Evolutionary conservation across 2,888 invertebrate species (phyloP), one percentile per base, ranked within the genome.

Genomic region (Ennomos quercinarius): DNA sequence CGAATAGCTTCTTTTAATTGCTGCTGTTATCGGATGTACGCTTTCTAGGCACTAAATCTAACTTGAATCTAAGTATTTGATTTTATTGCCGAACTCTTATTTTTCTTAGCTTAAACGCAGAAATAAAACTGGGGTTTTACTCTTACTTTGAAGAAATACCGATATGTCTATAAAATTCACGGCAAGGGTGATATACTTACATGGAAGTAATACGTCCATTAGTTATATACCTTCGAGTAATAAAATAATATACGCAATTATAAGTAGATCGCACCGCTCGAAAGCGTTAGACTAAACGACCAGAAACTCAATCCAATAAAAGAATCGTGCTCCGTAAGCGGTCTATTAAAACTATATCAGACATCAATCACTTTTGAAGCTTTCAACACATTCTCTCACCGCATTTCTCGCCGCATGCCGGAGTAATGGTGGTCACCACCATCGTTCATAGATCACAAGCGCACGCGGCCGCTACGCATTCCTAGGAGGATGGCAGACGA

Each of bases 361-460:
- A 64, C 71, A 72, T 76, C 67, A 66, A 75, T 76, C 74, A 74
- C 70, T 72, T 76, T 74, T 73, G 70, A 72, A 71, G 74, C 71
- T 80, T 74, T 78, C 75, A 76, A 78, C 77, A 74, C 78, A 81
- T 83, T 80, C 72, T 67, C 74, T 72, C 71, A 75, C 71, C 70
- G 70, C 73, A 73, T 77, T 78, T 78, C 77, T 78, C 77, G 81
- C 75, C 81, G 71, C 81, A 82, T 81, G 74, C 83, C 78, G 64
- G 47, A 49, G 73, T 82, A 82, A 82, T 82, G 76, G 75, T 64
- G 70, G 68, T 63, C 74, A 73, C 77, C 39, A 40, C 54, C 74
- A 75, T 72, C 76, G 67, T 68, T 72, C 74, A 75, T 50, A 75
- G 77, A 78, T 79, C 77, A 81, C 73, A 77, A 67, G 71, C 68